Evolutionary conservation across 2,888 invertebrate genomes (phyloP).

Genomic region (Fragum sueziense): DNA sequence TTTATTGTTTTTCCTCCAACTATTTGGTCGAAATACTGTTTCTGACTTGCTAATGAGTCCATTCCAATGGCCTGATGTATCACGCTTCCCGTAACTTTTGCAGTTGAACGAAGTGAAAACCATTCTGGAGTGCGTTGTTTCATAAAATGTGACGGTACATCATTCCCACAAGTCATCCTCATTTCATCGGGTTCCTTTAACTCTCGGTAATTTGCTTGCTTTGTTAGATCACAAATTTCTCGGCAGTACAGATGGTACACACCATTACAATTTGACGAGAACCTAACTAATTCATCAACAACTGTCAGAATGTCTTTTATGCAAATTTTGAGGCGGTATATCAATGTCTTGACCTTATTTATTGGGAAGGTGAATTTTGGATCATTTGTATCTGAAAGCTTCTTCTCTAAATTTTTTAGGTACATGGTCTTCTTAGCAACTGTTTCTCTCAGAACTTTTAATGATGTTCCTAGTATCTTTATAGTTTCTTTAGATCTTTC

Average conservation of each 20-base stretch:
- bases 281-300: background rate
- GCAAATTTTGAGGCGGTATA: background rate
- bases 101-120: background rate
- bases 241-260: no score
- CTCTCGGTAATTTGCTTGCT: background rate
- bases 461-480: background rate
- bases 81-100: conserved; percentile 1
- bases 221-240: background rate
- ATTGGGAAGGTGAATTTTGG: no score
- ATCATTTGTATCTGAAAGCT: no score
- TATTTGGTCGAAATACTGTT: background rate
- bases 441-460: background rate
- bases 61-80: conserved; percentile 12
- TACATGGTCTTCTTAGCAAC: background rate
- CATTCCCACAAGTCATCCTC: background rate
- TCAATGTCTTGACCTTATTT: no score
- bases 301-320: background rate
- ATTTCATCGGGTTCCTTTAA: background rate
- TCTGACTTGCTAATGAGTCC: background rate
- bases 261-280: no score
- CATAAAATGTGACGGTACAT: background rate
- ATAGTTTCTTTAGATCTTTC: background rate
- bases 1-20: background rate
- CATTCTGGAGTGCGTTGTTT: background rate
- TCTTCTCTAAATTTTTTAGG: background rate